Evolutionary conservation across 2,113 vertebrate genomes (phyloP).

Genomic region (Romanogobio albipinnatus): DNA sequence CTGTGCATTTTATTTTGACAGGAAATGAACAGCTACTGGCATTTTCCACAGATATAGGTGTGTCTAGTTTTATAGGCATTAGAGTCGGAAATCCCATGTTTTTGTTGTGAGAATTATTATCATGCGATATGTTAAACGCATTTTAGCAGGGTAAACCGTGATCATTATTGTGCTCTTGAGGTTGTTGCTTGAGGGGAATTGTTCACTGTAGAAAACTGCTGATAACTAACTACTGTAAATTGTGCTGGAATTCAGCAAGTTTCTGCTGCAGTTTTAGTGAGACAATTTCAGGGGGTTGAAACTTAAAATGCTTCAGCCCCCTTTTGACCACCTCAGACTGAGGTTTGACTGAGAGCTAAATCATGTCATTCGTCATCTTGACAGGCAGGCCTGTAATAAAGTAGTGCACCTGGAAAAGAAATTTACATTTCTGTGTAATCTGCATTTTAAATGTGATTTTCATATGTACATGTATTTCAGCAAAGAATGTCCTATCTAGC

Average conservation of each 20-base stretch:
- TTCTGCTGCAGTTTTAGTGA: not conserved
- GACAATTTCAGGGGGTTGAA: slow-evolving; percentile 7
- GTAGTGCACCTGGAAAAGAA: slow-evolving; percentile 3
- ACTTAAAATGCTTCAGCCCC: slow-evolving; percentile 38
- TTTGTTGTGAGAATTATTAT: not conserved
- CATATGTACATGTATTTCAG: slow-evolving; percentile 21
- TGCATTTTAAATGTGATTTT: slow-evolving; percentile 37
- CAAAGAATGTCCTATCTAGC: not conserved
- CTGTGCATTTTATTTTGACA: not conserved
- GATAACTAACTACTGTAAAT: not conserved
- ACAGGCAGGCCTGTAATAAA: slow-evolving; percentile 43
- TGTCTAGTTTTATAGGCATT: no score
- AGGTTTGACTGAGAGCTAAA: slow-evolving; percentile 49
- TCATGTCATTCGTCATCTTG: slow-evolving; percentile 54
- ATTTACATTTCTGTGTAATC: slow-evolving; percentile 37
- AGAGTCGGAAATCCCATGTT: not conserved
- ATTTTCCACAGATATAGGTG: slow-evolving; percentile 1
- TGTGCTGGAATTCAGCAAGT: not conserved
- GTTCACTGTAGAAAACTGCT: not conserved
- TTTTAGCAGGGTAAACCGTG: not conserved
- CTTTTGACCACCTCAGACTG: slow-evolving; percentile 2
- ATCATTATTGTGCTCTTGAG: slow-evolving; percentile 22
- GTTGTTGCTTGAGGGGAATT: slow-evolving; percentile 7
- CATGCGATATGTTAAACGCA: not conserved
- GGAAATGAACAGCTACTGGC: not conserved